Base-by-base conservation (phyloP, 2,888 invertebrate genomes). In the Lasioglossum pauxillum region DNA sequence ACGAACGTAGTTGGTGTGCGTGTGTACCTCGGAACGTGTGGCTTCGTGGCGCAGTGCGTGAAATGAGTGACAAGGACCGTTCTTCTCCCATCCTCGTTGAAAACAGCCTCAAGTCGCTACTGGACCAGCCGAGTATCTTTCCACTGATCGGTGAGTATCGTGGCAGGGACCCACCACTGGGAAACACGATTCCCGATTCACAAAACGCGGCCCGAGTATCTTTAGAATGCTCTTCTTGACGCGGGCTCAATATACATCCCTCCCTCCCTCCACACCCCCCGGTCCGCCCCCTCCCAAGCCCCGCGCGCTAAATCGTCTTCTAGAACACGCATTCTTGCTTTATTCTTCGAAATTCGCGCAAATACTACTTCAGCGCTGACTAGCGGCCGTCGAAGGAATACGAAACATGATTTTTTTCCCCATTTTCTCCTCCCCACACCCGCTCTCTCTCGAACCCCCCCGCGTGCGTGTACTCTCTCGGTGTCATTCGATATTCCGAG, bases 61-160 rank as follows among this genome's bases (percentile, higher is more conserved):
- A 97, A 96, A 98, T 98, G 98, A 98, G 98, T 96, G 98, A 98
- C 97, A 98, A 98, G 97, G 98, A 98, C 97, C 97, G 97, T 96
- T 97, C 97, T 96, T 98, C 98, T 96, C 98, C 98, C 96, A 98
- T 97, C 96, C 97, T 98, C 96, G 97, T 98, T 96, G 98, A 98
- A 97, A 97, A 97, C 96, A 98, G 98, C 96, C 96, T 97, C 95
- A 98, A 98, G 97, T 98, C 98, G 94, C 97, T 98, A 96, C 97
- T 98, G 95, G 97, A 97, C 96, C 97, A 98, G 95, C 97, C 98
- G 95, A 95, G 95, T 93, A 95, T 95, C 92, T 95, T 95, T 93
- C 95, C 95, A 91, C 93, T 95, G 92, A 95, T 95, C 93, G 95
- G 95, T 95, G 92, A 95, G 95, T 94, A 49, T 19, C 12, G 27